Evolutionary conservation across 2,888 invertebrate genomes (phyloP), one percentile per base, ranked within the genome.

Genomic region (Nycteola revayana): DNA sequence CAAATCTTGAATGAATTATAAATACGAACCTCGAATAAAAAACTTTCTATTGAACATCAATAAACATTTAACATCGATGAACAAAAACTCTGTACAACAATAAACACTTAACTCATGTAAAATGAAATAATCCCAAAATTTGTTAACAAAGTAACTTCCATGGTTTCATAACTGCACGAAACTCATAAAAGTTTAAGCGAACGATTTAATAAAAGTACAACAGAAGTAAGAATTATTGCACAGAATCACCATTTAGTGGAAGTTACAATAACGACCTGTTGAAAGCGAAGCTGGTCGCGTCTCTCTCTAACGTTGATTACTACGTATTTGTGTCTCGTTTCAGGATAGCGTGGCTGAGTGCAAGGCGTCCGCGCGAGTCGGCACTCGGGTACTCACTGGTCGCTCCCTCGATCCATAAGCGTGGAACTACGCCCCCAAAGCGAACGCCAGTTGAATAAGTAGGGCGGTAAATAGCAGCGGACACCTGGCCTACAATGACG

Each of bases 241-340:
- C 75, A 62, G 66, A 75, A 82, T 77, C 83, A 78, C 82, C 79
- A 81, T 81, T 85, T 76, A 83, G 75, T 75, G 61, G 70, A 66
- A 76, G 76, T 78, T 76, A 79, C 80, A 80, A 78, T 84, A 85
- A 83, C 82, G 86, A 87, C 87, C 87, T 87, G 87, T 86, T 87
- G 87, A 86, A 81, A 82, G 72, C 64, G 73, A 66, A 60, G 63
- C 62, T 60, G 49, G 24, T 49, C 60, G 65, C 57, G 71, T 86
- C 84, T 66, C 71, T 65, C 63, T 86, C 81, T 75, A 50, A 42
- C 77, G 48, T 51, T 40, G 41, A 43, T 33, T 46, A 40, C 49
- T 43, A 42, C 49, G 70, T 77, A 75, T 75, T 36, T 70, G 61
- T 61, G 71, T 84, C 80, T 68, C 76, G 66, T 58, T 80, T 65